Percentiles rank a stretch among this genome's conserved stretches.
Evolutionary conservation across 2,113 vertebrate species (phyloP).

Genomic region (Phalacrocorax brasilianus): DNA sequence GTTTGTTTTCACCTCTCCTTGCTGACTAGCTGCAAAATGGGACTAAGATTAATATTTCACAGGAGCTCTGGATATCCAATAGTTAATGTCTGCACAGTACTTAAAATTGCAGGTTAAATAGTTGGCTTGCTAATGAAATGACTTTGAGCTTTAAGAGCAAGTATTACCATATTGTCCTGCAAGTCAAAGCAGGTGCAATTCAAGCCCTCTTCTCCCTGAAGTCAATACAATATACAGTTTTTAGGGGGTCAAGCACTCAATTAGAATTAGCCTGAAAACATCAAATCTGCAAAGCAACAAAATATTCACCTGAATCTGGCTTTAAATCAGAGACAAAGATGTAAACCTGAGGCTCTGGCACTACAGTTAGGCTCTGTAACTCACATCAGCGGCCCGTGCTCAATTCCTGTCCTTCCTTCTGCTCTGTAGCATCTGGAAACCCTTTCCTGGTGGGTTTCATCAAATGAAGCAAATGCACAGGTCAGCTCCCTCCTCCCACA

Average conservation of each 20-base stretch:
- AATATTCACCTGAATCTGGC: not conserved
- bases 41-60: not conserved
- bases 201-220: not conserved
- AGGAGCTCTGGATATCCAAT: not conserved
- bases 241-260: not conserved
- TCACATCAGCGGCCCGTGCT: not conserved
- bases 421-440: not conserved
- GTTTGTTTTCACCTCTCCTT: not conserved
- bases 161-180: not conserved
- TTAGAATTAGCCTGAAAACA: not conserved
- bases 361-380: not conserved
- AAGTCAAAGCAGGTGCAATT: not conserved
- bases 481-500: not conserved
- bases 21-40: not conserved
- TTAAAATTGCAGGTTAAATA: not conserved
- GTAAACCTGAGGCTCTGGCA: not conserved
- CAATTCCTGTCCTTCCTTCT: not conserved
- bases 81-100: constrained; percentile 14
- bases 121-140: not conserved
- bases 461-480: not conserved
- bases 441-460: not conserved
- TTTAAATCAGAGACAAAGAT: not conserved
- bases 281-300: not conserved
- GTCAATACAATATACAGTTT: not conserved
- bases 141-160: not conserved